Evolutionary conservation across 2,797 vertebrate genomes (phyloP).

Genomic region (Vultur gryphus): DNA sequence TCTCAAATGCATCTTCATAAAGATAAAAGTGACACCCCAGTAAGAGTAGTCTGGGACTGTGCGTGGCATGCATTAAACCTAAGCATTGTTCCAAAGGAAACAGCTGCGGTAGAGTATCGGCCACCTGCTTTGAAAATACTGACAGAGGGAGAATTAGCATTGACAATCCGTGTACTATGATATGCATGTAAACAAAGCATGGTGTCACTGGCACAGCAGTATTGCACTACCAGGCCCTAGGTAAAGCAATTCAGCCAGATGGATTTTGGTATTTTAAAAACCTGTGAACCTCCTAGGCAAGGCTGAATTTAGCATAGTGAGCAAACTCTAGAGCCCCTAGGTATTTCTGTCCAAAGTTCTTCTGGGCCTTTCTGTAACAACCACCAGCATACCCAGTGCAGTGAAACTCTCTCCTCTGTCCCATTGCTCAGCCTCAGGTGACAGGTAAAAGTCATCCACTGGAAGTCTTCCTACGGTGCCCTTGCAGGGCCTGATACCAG

Average conservation of each 20-base stretch:
- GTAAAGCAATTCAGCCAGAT: neutral
- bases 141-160: neutral
- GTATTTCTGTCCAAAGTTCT: neutral
- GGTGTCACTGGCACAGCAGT: constrained; percentile 24
- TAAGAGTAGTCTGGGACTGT: neutral
- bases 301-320: neutral
- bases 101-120: neutral
- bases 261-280: constrained; percentile 2
- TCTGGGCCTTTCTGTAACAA: constrained; percentile 27
- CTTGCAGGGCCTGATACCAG: neutral
- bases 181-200: neutral
- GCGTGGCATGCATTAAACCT: neutral
- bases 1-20: neutral
- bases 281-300: neutral
- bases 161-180: neutral
- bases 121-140: neutral
- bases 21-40: neutral
- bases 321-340: neutral
- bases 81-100: neutral
- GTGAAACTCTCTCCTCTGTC: neutral
- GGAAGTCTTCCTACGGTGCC: neutral
- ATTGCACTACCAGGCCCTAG: constrained; percentile 25
- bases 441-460: neutral
- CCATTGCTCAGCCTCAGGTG: neutral
- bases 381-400: constrained; percentile 40